Evolutionary conservation across 2,797 vertebrate genomes (phyloP).

Genomic region (Onychomys leucogaster): DNA sequence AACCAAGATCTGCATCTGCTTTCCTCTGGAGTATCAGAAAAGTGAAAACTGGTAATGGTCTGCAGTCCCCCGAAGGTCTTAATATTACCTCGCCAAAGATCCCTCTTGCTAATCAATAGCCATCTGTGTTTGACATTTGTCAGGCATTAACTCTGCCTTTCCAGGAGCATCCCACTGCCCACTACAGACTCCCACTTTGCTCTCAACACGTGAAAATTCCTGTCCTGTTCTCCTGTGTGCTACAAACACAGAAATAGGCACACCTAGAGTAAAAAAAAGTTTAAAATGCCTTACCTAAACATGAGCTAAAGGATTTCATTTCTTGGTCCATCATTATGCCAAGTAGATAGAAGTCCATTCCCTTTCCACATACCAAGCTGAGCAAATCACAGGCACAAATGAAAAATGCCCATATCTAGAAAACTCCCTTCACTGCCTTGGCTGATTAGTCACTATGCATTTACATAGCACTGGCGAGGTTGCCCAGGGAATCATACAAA

Average conservation of each 20-base stretch:
- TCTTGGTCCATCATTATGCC: slow-evolving; percentile 39
- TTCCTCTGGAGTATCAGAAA: slow-evolving; percentile 46
- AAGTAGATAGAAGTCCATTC: not conserved
- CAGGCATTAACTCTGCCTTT: not conserved
- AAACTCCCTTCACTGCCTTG: not conserved
- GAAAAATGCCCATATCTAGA: slow-evolving; percentile 43
- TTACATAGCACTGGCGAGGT: slow-evolving; percentile 5
- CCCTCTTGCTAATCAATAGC: slow-evolving; percentile 30
- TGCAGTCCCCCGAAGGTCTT: slow-evolving; percentile 30
- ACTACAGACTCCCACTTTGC: not conserved
- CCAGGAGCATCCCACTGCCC: not conserved
- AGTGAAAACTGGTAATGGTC: not conserved
- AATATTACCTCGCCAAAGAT: slow-evolving; percentile 22
- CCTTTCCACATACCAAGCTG: not conserved
- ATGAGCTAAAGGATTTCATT: slow-evolving; percentile 40
- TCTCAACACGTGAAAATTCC: not conserved
- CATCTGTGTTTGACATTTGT: slow-evolving; percentile 34
- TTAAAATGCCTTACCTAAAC: slow-evolving; percentile 52
- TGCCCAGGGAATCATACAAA: slow-evolving; percentile 28
- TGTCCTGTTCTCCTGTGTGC: not conserved
- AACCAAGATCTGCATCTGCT: not conserved
- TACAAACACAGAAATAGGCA: slow-evolving; percentile 29
- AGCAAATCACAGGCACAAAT: not conserved
- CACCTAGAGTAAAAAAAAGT: slow-evolving; percentile 46
- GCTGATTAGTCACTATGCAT: slow-evolving; percentile 27